Percentiles rank a stretch among this genome's conserved stretches.
Evolutionary conservation across 1,140 invertebrate species (phyloP).

Genomic region (Drosophila punjabiensis): DNA sequence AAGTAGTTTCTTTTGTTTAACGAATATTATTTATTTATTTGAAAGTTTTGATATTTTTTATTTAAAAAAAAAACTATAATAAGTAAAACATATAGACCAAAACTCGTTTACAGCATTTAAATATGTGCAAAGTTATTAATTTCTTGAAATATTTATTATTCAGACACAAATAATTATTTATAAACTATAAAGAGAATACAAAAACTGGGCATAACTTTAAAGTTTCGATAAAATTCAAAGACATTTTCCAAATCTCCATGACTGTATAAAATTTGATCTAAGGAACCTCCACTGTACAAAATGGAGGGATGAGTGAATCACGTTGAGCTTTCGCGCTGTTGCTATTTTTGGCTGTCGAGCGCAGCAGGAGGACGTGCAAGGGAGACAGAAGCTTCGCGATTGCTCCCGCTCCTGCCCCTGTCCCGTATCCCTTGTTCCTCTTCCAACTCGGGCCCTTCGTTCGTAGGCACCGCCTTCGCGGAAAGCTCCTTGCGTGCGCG

Average conservation of each 20-base stretch:
- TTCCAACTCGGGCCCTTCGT: background rate
- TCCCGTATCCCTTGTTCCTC: background rate
- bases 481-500: conserved; percentile 34
- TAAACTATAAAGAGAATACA: no score
- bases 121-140: background rate
- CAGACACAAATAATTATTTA: no score
- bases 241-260: background rate
- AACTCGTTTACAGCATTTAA: background rate
- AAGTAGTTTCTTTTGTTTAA: no score
- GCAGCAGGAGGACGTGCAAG: conserved; percentile 2
- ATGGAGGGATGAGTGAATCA: conserved; percentile 18
- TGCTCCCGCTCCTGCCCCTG: conserved; percentile 3
- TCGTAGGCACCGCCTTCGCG: conserved; percentile 47
- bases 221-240: background rate
- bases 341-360: conserved; percentile 72
- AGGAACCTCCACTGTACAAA: conserved; percentile 4
- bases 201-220: background rate
- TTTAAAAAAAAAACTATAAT: no score
- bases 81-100: no score
- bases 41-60: background rate
- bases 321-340: conserved; percentile 59
- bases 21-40: no score
- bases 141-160: no score
- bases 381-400: conserved; percentile 15
- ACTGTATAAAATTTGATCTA: background rate